phyloP scores from a whole-genome alignment of 37 sponge, comb jelly and placozoan genomes.

The Eunapius fragilis region DNA sequence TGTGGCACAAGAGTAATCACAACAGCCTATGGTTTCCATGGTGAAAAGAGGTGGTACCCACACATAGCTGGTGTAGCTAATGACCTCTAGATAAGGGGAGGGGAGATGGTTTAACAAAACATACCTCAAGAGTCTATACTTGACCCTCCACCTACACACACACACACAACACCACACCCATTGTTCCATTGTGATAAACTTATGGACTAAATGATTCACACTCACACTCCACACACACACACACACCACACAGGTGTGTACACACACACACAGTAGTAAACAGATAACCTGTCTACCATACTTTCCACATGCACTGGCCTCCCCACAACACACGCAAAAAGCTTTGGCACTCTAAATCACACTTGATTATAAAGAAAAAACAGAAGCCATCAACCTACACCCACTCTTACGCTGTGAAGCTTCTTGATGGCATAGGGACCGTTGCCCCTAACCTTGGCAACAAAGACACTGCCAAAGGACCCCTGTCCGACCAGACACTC shows the following conservation, averaged over 20 bases:
- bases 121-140: not conserved
- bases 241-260: not conserved
- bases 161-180: not conserved
- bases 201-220: too few species aligned
- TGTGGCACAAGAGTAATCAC: too few species aligned
- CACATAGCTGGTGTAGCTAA: too few species aligned
- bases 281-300: not conserved
- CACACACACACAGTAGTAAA: not conserved
- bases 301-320: not conserved
- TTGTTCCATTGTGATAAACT: too few species aligned
- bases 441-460: conserved; percentile 45
- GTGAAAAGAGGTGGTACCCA: not conserved
- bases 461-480: conserved; percentile 67
- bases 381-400: not conserved
- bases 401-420: conserved; percentile 56
- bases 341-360: not conserved
- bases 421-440: conserved; percentile 78
- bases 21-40: too few species aligned
- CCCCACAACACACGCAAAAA: not conserved
- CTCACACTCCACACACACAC: conserved; percentile 12
- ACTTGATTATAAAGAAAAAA: not conserved
- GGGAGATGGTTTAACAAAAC: too few species aligned
- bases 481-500: conserved; percentile 49
- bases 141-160: not conserved
- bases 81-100: too few species aligned